phyloP scores from a whole-genome alignment of 2,888 invertebrate species.

The Cactoblastis cactorum region DNA sequence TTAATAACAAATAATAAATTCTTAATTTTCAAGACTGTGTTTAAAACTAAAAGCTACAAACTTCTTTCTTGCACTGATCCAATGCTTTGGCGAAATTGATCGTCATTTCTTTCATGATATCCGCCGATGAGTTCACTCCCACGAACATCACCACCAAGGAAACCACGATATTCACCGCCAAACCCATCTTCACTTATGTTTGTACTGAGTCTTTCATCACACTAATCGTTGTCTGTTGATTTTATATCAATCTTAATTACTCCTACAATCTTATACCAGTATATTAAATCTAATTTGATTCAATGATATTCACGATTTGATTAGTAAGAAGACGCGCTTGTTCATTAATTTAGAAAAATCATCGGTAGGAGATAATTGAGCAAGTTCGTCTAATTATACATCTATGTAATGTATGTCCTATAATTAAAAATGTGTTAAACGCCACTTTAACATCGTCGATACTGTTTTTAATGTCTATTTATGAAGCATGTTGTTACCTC shows the following conservation, averaged over 20 bases:
- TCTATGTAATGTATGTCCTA: neutral
- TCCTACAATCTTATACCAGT: neutral
- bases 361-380: neutral
- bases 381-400: neutral
- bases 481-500: too few relatives aligned
- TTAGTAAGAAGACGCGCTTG: neutral
- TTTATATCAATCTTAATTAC: constrained; percentile 6
- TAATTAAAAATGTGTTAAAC: neutral
- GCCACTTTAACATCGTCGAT: too few relatives aligned
- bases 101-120: constrained; percentile 36
- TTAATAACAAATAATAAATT: too few relatives aligned
- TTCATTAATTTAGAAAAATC: neutral
- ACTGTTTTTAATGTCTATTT: too few relatives aligned
- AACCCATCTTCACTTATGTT: constrained; percentile 1
- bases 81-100: constrained; percentile 39
- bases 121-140: constrained; percentile 34
- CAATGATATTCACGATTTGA: neutral
- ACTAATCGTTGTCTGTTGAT: neutral
- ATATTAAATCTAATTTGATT: neutral
- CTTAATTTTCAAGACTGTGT: neutral
- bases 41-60: constrained; percentile 20
- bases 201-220: neutral
- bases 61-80: constrained; percentile 44
- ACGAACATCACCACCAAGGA: constrained; percentile 23
- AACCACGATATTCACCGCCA: constrained; percentile 19